Evolutionary conservation across 2,888 invertebrate genomes (phyloP), one percentile per base, ranked within the genome.

Genomic region (Orchestes rusci): DNA sequence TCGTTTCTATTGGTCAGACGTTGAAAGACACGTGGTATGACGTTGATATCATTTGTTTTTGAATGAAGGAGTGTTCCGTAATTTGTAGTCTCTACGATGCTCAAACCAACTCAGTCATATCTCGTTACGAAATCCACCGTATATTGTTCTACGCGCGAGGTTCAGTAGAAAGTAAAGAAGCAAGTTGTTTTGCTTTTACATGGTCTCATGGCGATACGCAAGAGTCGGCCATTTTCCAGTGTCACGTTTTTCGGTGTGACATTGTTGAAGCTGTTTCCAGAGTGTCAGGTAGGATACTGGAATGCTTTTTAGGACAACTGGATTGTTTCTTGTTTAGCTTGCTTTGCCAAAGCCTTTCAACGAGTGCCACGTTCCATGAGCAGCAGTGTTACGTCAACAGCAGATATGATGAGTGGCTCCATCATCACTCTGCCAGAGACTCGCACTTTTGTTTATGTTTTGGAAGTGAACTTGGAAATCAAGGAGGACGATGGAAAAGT

Each of bases 151-250:
- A 95, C 70, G 93, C 93, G 4, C 83, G 93, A 36, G 97, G 97
- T 4, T 79, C 82, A 20, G 77, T 80, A 8, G 85, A 84, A 34
- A 83, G 87, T 15, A 73, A 78, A 0, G 94, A 95, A 59, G 82
- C 85, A 0, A 81, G 89, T n/a, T 97, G 97, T 70, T 97, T 97
- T 72, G 96, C 96, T 5, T 96, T 97, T 70, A 96, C 96, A 0
- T 95, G 93, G 82, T 87, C 93, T 35, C 92, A 93, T 64, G 94
- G 94, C 1, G 90, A 91, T 59, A 84, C 84, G 20, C 79, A 81
- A 56, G 89, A 90, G 69, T 82, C 85, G 1, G 84, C 90, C 34
- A 83, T 95, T 50, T 95, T 94, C 68, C 90, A 95, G 69, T 97
- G 97, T 72, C 96, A 97, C 72, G 92, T 94, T 35, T 99, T 97